These are phyloP conservation scores for Margarornis squamiger DNA, from an alignment of 2,797 vertebrate species.

Conservation along the genomic window DNA sequence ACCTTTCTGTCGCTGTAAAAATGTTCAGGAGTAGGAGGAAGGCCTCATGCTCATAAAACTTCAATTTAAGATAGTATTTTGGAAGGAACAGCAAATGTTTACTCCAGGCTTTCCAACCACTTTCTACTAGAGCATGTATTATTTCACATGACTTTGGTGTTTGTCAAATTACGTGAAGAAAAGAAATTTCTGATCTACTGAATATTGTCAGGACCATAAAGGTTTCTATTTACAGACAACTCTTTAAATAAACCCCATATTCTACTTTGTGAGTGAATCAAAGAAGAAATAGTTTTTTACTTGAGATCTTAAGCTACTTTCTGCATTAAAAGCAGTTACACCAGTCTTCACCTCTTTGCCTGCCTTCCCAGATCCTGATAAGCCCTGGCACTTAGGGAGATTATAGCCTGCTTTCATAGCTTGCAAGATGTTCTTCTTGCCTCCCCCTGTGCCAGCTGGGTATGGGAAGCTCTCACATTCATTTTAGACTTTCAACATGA, in stretches of 20 bases:
- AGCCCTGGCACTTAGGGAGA: not conserved
- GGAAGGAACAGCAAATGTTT: not conserved
- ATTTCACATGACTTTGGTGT: not conserved
- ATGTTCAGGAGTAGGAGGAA: not conserved
- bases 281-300: not conserved
- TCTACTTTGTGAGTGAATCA: not conserved
- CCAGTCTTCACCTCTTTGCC: not conserved
- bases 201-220: accelerated
- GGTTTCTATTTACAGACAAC: not conserved
- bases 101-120: not conserved
- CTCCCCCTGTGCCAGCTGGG: not conserved
- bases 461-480: not conserved
- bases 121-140: not conserved
- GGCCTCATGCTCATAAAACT: not conserved
- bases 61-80: not conserved
- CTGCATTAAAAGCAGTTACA: not conserved
- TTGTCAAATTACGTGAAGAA: not conserved
- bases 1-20: not conserved
- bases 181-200: not conserved
- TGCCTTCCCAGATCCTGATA: not conserved
- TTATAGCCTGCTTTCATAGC: not conserved
- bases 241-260: not conserved
- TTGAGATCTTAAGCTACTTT: not conserved
- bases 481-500: not conserved
- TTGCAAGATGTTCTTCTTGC: not conserved